Conservation (phyloP, 2,113 vertebrate species). For the Nymphicus hollandicus region DNA sequence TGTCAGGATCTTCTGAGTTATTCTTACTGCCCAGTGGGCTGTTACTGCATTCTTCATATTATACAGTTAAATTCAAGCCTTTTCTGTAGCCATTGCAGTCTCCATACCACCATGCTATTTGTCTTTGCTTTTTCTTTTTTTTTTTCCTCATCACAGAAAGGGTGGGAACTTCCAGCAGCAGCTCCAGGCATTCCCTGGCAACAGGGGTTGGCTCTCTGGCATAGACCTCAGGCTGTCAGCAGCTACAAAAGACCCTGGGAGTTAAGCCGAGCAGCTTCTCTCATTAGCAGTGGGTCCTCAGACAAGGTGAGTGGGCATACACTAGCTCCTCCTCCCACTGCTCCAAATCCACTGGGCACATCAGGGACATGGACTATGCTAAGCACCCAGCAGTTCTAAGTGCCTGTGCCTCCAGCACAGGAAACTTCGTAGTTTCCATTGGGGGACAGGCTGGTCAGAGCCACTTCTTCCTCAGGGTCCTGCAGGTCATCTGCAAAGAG, state of each 20-base stretch:
- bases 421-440: conserved; percentile 52
- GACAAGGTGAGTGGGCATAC: neutral
- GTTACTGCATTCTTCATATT: neutral
- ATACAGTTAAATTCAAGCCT: neutral
- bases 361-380: neutral
- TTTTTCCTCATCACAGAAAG: neutral
- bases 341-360: neutral
- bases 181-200: neutral
- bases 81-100: neutral
- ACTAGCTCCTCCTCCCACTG: neutral
- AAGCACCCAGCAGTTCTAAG: neutral
- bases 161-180: neutral
- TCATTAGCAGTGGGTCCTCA: neutral
- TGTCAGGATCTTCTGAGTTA: neutral
- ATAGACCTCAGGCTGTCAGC: neutral
- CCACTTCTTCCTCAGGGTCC: conserved; percentile 60
- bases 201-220: neutral
- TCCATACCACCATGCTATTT: neutral
- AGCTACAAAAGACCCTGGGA: neutral
- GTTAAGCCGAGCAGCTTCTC: neutral
- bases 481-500: conserved; percentile 36
- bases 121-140: too few relatives aligned
- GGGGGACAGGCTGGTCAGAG: conserved; percentile 58
- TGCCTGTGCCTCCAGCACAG: neutral
- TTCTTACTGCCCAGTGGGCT: neutral